phyloP scores from a whole-genome alignment of 2,888 invertebrate genomes.

The Parnassius apollo region DNA sequence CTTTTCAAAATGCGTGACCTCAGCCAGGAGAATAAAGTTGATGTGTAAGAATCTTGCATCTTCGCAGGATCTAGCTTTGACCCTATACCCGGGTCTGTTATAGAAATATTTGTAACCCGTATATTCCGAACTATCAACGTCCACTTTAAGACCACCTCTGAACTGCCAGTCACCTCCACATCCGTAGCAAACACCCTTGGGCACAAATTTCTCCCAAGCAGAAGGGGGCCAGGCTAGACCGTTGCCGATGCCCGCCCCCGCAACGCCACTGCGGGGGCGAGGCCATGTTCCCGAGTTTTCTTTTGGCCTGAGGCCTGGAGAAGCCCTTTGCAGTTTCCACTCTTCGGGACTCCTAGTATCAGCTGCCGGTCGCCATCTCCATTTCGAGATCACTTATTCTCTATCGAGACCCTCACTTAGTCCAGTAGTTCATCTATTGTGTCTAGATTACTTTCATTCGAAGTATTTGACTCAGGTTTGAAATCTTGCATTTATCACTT shows the following conservation, averaged over 20 bases:
- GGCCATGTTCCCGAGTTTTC: constrained; percentile 70
- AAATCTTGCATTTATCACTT: constrained; percentile 23
- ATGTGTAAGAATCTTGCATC: constrained; percentile 85
- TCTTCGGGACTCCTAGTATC: constrained; percentile 63
- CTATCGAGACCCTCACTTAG: constrained; percentile 45
- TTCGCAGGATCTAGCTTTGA: constrained; percentile 73
- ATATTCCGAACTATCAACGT: constrained; percentile 72
- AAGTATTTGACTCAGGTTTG: constrained; percentile 20
- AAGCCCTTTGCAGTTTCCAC: constrained; percentile 74
- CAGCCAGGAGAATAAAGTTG: constrained; percentile 82
- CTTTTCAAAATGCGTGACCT: constrained; percentile 84
- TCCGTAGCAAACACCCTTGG: constrained; percentile 68
- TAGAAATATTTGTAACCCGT: constrained; percentile 74
- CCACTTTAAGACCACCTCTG: constrained; percentile 66
- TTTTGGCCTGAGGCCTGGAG: constrained; percentile 48
- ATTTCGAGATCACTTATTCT: constrained; percentile 78
- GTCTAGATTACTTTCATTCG: constrained; percentile 19
- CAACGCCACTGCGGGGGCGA: constrained; percentile 65
- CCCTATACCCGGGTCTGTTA: constrained; percentile 63
- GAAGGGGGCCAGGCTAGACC: constrained; percentile 29
- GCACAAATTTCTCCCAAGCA: constrained; percentile 62
- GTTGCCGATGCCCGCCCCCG: constrained; percentile 47
- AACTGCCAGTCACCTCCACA: constrained; percentile 74
- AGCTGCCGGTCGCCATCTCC: constrained; percentile 74
- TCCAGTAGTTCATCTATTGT: constrained; percentile 37